A percentile compares a stretch with the other conserved stretches of the same genome.
Evolutionary conservation across 1,140 invertebrate genomes (phyloP).

Genomic region (Drosophila pandora): DNA sequence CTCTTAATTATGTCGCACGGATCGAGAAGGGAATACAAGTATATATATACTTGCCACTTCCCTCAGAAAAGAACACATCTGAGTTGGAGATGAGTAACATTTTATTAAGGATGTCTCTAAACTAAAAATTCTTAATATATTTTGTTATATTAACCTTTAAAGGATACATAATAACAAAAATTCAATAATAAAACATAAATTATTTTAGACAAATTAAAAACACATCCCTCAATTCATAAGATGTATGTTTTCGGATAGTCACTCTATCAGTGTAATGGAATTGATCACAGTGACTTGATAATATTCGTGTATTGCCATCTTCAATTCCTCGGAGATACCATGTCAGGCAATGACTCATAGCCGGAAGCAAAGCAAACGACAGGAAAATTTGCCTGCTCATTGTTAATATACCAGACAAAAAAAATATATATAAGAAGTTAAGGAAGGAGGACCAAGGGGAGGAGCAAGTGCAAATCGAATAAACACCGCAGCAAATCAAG

Average conservation of each 20-base stretch:
- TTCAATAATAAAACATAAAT: no score
- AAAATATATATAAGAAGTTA: constrained; percentile 13
- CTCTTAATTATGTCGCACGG: constrained; percentile 62
- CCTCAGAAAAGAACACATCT: background rate
- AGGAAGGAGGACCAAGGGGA: background rate
- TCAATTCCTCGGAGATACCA: constrained; percentile 11
- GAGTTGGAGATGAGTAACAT: constrained; percentile 15
- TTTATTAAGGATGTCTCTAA: background rate
- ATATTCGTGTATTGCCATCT: constrained; percentile 4
- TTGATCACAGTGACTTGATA: constrained; percentile 6
- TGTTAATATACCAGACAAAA: constrained; percentile 51
- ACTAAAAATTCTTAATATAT: background rate
- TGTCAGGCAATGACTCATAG: constrained; percentile 27
- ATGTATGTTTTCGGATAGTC: background rate
- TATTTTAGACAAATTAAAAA: no score
- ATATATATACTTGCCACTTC: constrained; percentile 39
- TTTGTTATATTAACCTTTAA: no score
- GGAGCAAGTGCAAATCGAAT: constrained; percentile 59
- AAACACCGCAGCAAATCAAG: constrained; percentile 64
- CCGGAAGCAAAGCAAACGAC: constrained; percentile 73
- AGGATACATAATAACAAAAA: no score
- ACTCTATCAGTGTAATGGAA: background rate
- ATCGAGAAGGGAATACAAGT: constrained; percentile 7
- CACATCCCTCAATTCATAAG: background rate
- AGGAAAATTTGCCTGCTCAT: constrained; percentile 73